A percentile compares a stretch with the other conserved stretches of the same genome.
These are phyloP conservation scores for Scolopax mira DNA, from an alignment of 2,113 vertebrate genomes.

Conservation along the genomic window DNA sequence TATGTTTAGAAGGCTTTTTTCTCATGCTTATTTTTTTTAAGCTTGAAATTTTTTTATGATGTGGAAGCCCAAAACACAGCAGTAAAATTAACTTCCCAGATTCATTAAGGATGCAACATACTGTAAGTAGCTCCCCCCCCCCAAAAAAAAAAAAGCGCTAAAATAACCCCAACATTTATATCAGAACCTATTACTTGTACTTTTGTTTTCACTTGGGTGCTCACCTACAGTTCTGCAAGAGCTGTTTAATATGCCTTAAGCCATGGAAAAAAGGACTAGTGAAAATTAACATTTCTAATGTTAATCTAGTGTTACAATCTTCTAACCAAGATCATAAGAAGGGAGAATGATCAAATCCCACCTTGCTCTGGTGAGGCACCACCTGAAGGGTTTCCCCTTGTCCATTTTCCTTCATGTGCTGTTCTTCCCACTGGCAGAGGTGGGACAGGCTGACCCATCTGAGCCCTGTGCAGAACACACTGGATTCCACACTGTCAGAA, in stretches of 20 bases:
- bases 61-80: neutral
- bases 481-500: neutral
- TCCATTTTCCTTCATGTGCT: accelerated
- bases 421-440: neutral
- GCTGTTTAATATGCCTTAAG: neutral
- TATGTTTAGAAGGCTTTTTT: neutral
- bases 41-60: neutral
- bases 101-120: neutral
- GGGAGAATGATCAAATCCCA: neutral
- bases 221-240: neutral
- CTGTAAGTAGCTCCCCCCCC: accelerated
- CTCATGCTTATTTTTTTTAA: neutral
- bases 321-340: neutral
- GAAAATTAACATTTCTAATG: neutral
- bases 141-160: accelerated
- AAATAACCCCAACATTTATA: neutral
- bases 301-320: no score
- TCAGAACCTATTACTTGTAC: neutral
- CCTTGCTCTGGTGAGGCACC: neutral
- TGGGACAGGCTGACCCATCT: neutral
- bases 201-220: neutral
- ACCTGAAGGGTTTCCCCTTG: neutral
- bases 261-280: accelerated
- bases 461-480: neutral
- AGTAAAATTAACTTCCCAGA: neutral